A percentile compares a stretch with the other conserved stretches of the same genome.
Evolutionary conservation across 2,888 invertebrate genomes (phyloP).

Genomic region (Ceramica pisi): DNA sequence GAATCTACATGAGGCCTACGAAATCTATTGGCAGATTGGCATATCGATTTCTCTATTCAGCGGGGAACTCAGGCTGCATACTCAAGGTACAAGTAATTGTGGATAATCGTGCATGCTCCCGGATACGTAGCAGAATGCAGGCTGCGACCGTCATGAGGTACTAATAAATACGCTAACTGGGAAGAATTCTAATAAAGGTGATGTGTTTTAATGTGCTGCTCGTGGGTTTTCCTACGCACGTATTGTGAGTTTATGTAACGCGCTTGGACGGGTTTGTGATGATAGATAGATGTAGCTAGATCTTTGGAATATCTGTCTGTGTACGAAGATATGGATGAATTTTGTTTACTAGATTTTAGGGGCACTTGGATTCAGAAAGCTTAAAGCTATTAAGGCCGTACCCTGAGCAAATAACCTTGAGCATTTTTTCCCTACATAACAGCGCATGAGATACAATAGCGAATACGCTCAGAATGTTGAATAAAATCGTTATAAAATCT

Average conservation of each 20-base stretch:
- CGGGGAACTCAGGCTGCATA: constrained; percentile 50
- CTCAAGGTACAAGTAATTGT: constrained; percentile 58
- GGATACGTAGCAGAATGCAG: constrained; percentile 63
- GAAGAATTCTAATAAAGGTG: constrained; percentile 64
- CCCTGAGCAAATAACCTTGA: no score
- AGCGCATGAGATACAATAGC: no score
- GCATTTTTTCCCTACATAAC: no score
- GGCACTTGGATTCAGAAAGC: neutral
- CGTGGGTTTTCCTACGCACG: constrained; percentile 59
- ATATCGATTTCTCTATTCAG: constrained; percentile 60
- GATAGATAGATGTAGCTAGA: constrained; percentile 1
- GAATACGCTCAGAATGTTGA: no score
- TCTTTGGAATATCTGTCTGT: neutral
- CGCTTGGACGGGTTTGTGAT: constrained; percentile 21
- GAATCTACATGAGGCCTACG: constrained; percentile 27
- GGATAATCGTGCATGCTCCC: constrained; percentile 67
- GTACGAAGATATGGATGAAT: neutral
- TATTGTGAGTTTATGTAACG: constrained; percentile 51
- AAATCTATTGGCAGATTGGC: constrained; percentile 63
- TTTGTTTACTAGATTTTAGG: neutral
- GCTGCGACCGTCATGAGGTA: constrained; percentile 51
- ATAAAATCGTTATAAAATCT: no score
- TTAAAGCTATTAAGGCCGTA: no score
- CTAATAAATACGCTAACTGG: constrained; percentile 61
- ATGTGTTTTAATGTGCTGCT: constrained; percentile 57